phyloP scores from a whole-genome alignment of 2,888 invertebrate genomes.

The Polydrusus cervinus region DNA sequence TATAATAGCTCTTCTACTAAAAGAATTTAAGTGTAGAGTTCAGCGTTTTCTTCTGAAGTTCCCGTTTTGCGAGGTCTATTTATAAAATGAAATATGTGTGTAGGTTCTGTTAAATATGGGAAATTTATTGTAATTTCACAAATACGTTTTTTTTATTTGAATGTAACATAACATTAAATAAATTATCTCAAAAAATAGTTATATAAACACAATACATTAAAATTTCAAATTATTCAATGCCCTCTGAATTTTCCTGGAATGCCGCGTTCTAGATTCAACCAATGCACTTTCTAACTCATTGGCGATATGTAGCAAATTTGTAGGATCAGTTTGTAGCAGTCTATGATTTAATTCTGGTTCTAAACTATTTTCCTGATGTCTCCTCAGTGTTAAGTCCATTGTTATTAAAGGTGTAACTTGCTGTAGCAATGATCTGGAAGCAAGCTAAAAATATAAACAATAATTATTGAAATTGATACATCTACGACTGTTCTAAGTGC shows the following conservation, averaged over 20 bases:
- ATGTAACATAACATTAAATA: too few relatives aligned
- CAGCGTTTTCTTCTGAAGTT: too few relatives aligned
- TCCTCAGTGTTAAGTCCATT: slow-evolving; percentile 73
- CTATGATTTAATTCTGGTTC: slow-evolving; percentile 67
- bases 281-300: slow-evolving; percentile 78
- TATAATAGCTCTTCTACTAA: too few relatives aligned
- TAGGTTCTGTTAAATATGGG: too few relatives aligned
- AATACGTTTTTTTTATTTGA: too few relatives aligned
- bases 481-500: too few relatives aligned
- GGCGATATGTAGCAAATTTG: slow-evolving; percentile 77
- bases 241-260: slow-evolving; percentile 68
- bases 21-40: too few relatives aligned
- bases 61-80: too few relatives aligned
- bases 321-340: slow-evolving; percentile 76
- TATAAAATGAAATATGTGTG: too few relatives aligned
- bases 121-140: too few relatives aligned
- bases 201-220: not conserved
- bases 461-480: not conserved
- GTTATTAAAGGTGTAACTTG: slow-evolving; percentile 77
- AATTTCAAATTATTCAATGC: slow-evolving; percentile 60
- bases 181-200: not conserved
- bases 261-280: slow-evolving; percentile 75
- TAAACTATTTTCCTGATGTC: slow-evolving; percentile 64
- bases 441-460: slow-evolving; percentile 69
- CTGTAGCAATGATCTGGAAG: slow-evolving; percentile 73